Conservation (phyloP, 1,140 invertebrate species). For the Drosophila tristis region DNA sequence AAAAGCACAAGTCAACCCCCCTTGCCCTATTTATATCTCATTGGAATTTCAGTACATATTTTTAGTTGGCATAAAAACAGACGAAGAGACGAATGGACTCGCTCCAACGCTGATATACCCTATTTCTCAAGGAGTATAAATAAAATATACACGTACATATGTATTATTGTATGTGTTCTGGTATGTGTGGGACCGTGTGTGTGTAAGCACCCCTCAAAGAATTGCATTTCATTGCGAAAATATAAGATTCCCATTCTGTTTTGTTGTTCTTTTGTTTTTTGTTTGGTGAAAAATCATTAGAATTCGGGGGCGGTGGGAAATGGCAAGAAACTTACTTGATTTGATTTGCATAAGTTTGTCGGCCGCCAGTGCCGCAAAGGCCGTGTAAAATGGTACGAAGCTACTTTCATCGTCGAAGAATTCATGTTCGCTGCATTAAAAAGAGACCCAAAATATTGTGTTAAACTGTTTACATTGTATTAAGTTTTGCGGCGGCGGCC, state of each 20-base stretch:
- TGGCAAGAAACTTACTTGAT: conserved; percentile 86
- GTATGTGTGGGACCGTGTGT: not conserved
- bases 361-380: conserved; percentile 90
- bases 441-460: conserved; percentile 9
- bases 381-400: conserved; percentile 90
- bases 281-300: conserved; percentile 41
- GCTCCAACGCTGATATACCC: too few species aligned
- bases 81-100: too few species aligned
- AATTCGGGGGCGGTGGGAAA: not conserved
- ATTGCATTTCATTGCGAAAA: conserved; percentile 37
- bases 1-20: too few species aligned
- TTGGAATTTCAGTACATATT: too few species aligned
- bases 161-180: not conserved
- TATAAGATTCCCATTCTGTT: not conserved
- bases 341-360: conserved; percentile 90
- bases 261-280: conserved; percentile 15
- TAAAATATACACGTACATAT: conserved; percentile 2
- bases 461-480: conserved; percentile 18
- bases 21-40: too few species aligned
- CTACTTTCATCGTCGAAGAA: conserved; percentile 90
- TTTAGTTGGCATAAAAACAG: too few species aligned
- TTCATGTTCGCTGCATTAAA: conserved; percentile 89
- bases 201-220: conserved; percentile 20
- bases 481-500: conserved; percentile 45
- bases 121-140: too few species aligned